Evolutionary conservation across 1,140 invertebrate species (phyloP), one percentile per base, ranked within the genome.

Genomic region (Philaenus spumarius): DNA sequence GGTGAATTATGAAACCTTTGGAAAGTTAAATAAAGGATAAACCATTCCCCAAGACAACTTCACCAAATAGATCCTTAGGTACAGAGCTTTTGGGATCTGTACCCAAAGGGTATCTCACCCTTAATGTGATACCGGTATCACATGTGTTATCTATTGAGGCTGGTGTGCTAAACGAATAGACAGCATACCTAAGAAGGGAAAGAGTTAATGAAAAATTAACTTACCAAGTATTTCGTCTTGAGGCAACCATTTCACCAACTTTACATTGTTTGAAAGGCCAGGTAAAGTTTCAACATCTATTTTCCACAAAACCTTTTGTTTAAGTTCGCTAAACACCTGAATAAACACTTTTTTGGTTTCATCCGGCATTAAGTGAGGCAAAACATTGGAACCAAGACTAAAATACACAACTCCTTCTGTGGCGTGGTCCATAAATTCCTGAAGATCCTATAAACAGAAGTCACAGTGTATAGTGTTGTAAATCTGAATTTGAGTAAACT

Each of bases 161-260:
- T n/a, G n/a, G n/a, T n/a, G n/a, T n/a, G n/a, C n/a, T n/a, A n/a
- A n/a, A n/a, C n/a, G n/a, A n/a, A n/a, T n/a, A n/a, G n/a, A n/a
- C n/a, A n/a, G n/a, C n/a, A n/a, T n/a, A n/a, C n/a, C n/a, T n/a
- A n/a, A n/a, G n/a, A n/a, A n/a, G n/a, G n/a, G n/a, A n/a, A n/a
- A n/a, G n/a, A n/a, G n/a, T n/a, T n/a, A n/a, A n/a, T n/a, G n/a
- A n/a, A n/a, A 45, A 52, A 19, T 50, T 52, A 52, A 58, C 62
- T 68, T 73, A 78, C 80, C 80, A 39, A 83, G 68, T 65, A 84
- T 71, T 67, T 81, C 80, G 64, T 81, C 78, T 71, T 89, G 86
- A n/a, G 86, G 85, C 62, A 83, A 72, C 85, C 85, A 88, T 62
- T 78, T 74, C 47, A 77, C 65, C 22, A 82, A 76, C 69, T 78